Percentiles rank a stretch among this genome's conserved stretches.
These are phyloP conservation scores for Gallinago paraguaiae DNA, from an alignment of 2,113 vertebrate species.

Conservation along the genomic window DNA sequence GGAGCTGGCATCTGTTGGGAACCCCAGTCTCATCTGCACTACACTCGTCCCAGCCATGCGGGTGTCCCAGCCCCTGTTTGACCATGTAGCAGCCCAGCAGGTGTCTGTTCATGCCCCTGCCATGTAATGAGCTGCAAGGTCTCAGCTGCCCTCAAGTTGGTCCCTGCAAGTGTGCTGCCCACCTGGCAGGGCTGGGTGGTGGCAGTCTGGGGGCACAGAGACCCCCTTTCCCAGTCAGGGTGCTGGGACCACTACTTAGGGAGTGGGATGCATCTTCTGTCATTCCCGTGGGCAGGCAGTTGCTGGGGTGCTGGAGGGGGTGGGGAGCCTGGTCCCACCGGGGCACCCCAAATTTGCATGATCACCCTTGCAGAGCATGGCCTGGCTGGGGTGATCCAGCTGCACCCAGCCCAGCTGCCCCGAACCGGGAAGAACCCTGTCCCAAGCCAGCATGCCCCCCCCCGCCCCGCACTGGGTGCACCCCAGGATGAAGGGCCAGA, in stretches of 20 bases:
- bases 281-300: not conserved
- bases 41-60: not conserved
- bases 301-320: not conserved
- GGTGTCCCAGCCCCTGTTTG: too few species aligned
- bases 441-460: not conserved
- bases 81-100: not conserved
- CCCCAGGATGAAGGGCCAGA: not conserved
- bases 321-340: not conserved
- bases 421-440: not conserved
- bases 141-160: not conserved
- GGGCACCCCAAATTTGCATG: not conserved
- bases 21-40: rapidly evolving
- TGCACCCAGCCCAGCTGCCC: not conserved
- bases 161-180: not conserved
- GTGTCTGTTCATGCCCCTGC: not conserved
- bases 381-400: not conserved
- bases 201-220: not conserved
- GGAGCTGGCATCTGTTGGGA: not conserved
- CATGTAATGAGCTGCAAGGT: not conserved
- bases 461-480: not conserved
- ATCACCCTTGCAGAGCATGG: not conserved
- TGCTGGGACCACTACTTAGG: not conserved
- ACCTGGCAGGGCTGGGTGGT: not conserved
- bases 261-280: not conserved
- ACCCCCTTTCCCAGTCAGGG: too few species aligned